These are phyloP conservation scores for Pseudochromis fuscus DNA, from an alignment of 2,797 vertebrate genomes.

Conservation along the genomic window DNA sequence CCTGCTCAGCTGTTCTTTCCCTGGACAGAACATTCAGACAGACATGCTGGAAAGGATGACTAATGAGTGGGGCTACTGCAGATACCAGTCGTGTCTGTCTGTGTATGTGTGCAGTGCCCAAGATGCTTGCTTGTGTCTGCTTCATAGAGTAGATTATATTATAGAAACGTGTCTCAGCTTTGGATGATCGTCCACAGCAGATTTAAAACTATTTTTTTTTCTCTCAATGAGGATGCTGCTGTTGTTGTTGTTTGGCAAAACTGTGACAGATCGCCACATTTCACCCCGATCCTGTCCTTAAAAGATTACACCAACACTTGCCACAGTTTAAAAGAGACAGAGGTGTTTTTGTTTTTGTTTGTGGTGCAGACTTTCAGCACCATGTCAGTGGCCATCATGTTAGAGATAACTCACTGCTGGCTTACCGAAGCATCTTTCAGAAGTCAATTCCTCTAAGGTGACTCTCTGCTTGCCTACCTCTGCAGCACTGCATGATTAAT, in stretches of 20 bases:
- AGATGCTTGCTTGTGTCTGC: slow-evolving; percentile 43
- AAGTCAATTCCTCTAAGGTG: slow-evolving; percentile 35
- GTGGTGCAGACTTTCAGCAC: slow-evolving; percentile 32
- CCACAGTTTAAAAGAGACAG: slow-evolving; percentile 1
- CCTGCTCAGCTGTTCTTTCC: slow-evolving; percentile 78
- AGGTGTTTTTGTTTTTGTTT: slow-evolving; percentile 28
- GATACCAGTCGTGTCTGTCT: slow-evolving; percentile 56
- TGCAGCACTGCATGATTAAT: slow-evolving; percentile 45
- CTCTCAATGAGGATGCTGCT: slow-evolving; percentile 9
- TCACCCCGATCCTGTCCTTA: slow-evolving; percentile 25
- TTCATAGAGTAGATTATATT: slow-evolving; percentile 44
- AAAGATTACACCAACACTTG: slow-evolving; percentile 27
- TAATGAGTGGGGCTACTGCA: slow-evolving; percentile 71
- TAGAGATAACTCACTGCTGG: slow-evolving; percentile 19
- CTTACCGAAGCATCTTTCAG: slow-evolving; percentile 40
- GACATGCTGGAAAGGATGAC: slow-evolving; percentile 76
- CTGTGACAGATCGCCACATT: slow-evolving; percentile 41
- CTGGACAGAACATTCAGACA: slow-evolving; percentile 71
- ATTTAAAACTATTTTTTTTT: slow-evolving; percentile 4
- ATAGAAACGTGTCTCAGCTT: slow-evolving; percentile 28
- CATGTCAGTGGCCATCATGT: slow-evolving; percentile 28
- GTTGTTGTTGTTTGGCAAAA: slow-evolving; percentile 41
- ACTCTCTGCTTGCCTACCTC: slow-evolving; percentile 31
- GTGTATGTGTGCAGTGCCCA: slow-evolving; percentile 34
- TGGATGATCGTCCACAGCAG: slow-evolving; percentile 29